Evolutionary conservation across 2,113 vertebrate genomes (phyloP).

Genomic region (Megaleporinus macrocephalus): DNA sequence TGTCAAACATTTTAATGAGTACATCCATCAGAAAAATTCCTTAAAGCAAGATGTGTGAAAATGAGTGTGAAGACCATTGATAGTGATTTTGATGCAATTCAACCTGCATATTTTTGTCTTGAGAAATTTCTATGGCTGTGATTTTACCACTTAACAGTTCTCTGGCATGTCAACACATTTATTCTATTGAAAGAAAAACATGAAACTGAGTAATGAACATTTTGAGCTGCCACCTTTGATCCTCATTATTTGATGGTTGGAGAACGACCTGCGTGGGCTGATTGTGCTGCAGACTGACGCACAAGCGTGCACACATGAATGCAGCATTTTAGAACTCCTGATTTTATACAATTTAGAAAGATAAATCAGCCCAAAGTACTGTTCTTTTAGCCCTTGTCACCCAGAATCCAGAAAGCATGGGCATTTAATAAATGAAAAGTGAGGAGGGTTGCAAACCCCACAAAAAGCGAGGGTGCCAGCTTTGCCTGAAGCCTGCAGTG

Average conservation of each 20-base stretch:
- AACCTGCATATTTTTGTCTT: not conserved
- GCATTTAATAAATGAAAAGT: not conserved
- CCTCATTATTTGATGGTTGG: conserved; percentile 2
- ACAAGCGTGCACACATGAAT: not conserved
- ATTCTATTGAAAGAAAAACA: not conserved
- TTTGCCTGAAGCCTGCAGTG: not conserved
- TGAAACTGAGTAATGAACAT: conserved; percentile 8
- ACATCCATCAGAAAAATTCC: not conserved
- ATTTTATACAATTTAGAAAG: not conserved
- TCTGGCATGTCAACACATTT: not conserved
- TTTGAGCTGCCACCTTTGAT: conserved; percentile 13
- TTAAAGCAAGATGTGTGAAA: not conserved
- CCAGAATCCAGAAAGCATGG: not conserved
- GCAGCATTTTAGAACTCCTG: not conserved
- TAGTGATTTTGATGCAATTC: conserved; percentile 4
- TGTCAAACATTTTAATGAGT: not conserved
- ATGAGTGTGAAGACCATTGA: not conserved
- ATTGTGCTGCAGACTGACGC: not conserved
- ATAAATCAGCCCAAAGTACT: not conserved
- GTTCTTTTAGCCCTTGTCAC: not conserved
- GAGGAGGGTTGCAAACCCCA: not conserved
- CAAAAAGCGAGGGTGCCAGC: not conserved
- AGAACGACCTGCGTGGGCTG: conserved; percentile 11
- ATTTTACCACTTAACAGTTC: not conserved
- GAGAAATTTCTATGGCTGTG: not conserved